phyloP scores from a whole-genome alignment of 2,113 vertebrate species.

The Raphicerus campestris region DNA sequence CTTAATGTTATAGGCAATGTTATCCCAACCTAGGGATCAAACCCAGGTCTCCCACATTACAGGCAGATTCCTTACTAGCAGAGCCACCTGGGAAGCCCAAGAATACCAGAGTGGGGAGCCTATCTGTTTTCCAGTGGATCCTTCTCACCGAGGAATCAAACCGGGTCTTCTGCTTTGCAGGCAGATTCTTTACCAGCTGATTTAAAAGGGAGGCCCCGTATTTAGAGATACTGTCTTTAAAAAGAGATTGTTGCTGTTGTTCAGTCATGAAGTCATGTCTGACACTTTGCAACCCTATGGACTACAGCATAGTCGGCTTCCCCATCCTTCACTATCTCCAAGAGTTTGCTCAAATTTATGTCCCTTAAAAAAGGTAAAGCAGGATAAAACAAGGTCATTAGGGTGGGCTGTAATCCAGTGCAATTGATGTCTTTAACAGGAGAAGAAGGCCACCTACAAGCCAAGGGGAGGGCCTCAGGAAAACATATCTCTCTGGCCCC shows the following conservation, averaged over 20 bases:
- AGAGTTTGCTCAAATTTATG: neutral
- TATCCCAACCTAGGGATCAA: neutral
- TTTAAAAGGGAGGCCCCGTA: neutral
- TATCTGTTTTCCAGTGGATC: neutral
- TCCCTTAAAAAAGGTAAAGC: neutral
- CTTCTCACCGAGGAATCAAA: neutral
- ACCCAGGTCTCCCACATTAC: neutral
- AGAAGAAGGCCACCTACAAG: neutral
- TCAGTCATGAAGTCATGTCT: neutral
- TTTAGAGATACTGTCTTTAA: neutral
- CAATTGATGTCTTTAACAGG: neutral
- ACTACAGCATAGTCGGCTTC: neutral
- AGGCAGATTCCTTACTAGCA: neutral
- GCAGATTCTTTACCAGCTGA: neutral
- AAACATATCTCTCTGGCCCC: neutral
- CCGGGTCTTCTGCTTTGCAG: neutral
- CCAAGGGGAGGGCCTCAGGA: neutral
- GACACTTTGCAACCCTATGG: neutral
- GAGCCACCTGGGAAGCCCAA: neutral
- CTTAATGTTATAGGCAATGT: neutral
- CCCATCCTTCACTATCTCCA: neutral
- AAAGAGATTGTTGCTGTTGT: neutral
- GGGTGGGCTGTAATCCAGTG: neutral
- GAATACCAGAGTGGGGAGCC: neutral
- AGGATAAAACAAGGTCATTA: neutral